A percentile compares a stretch with the other conserved stretches of the same genome.
Evolutionary conservation across 1,140 invertebrate genomes (phyloP).

Genomic region (Brachionus sp.): DNA sequence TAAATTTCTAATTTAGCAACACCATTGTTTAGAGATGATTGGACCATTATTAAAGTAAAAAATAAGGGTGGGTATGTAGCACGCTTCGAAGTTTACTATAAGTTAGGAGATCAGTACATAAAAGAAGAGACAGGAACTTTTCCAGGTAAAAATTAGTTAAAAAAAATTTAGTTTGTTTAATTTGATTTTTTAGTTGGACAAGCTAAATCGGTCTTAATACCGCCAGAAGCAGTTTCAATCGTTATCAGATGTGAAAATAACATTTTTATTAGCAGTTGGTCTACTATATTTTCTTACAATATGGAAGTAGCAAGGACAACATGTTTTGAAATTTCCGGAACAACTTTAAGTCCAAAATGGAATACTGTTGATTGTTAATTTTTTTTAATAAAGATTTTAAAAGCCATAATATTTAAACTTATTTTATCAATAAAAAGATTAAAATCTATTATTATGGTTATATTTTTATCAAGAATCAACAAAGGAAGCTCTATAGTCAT

Average conservation of each 20-base stretch:
- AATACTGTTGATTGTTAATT: neutral
- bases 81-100: constrained; percentile 31
- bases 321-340: constrained; percentile 15
- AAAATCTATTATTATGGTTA: no score
- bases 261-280: constrained; percentile 27
- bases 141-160: neutral
- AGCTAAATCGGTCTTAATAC: constrained; percentile 23
- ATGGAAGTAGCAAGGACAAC: neutral
- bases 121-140: neutral
- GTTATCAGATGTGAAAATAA: constrained; percentile 40
- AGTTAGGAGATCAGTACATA: neutral
- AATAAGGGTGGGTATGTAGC: constrained; percentile 38
- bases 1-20: neutral
- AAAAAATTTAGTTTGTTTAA: neutral
- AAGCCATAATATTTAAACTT: no score
- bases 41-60: constrained; percentile 39
- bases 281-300: constrained; percentile 21
- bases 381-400: neutral
- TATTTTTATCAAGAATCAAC: no score
- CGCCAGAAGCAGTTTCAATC: constrained; percentile 30
- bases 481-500: no score
- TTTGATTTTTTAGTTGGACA: constrained; percentile 11
- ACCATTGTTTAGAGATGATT: neutral
- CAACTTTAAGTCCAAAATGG: constrained; percentile 21
- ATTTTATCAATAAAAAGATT: no score